Base-by-base conservation (phyloP, 1,140 invertebrate genomes). In the Helicoverpa zea region DNA sequence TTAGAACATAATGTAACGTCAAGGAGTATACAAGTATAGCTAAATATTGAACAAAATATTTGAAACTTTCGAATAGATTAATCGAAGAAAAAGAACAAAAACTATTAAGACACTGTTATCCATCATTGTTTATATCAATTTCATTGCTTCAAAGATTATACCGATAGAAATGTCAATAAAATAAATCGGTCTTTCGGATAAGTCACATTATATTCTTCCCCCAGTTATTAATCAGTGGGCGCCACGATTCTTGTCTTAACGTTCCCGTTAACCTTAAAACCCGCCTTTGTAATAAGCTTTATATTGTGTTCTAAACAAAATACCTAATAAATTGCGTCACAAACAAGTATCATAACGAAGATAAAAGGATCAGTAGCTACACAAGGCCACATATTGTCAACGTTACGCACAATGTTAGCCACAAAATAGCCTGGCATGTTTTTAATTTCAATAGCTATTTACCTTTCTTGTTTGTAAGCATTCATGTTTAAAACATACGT, bases 291-390 rank as follows among this genome's bases (percentile, higher is more conserved):
- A 87, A 85, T 86, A 86, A 88, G 83, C 72, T 86, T 81, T 58
- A 70, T 81, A 86, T 85, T 87, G 64, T 80, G 84, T 81, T 86
- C 70, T 77, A 79, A 87, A 84, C 79, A 76, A 89, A 91, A 89
- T 90, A 84, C 86, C 81, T 82, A 81, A 85, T 81, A 85, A 81
- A 91, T 92, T 88, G 84, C 88, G 87, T 92, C 88, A 92, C 61
- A 86, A 52, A 59, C 49, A 77, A 59, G 78, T 84, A 81, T 82
- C 72, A 70, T 83, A 80, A 78, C 66, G 74, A 77, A 85, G 86
- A 90, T 89, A 88, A 89, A 90, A 87, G 83, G 83, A 91, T 89
- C 86, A 87, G 83, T 86, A 82, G 52, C 70, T 78, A 82, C 29
- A 82, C 84, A 87, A 89, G 87, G 85, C 79, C 83, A 74, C 52